These are phyloP conservation scores for Hypsibius dujardini DNA, from an alignment of 1,140 invertebrate species.

Conservation along the genomic window DNA sequence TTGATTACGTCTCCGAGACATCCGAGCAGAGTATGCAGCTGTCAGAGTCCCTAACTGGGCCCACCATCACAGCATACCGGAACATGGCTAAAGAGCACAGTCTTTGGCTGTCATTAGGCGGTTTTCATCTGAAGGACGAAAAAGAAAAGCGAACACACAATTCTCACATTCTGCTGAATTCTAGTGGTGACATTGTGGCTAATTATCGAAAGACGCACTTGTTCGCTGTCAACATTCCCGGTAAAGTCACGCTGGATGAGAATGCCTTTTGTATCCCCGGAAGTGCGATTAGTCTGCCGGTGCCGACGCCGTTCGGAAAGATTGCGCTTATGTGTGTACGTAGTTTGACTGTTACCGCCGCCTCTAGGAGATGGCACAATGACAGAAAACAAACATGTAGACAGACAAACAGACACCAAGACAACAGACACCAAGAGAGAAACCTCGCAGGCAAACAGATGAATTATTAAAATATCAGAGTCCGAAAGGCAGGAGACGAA, in stretches of 20 bases:
- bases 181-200: slow-evolving; percentile 52
- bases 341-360: slow-evolving; percentile 22
- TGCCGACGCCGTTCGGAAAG: slow-evolving; percentile 53
- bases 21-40: slow-evolving; percentile 49
- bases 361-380: neutral
- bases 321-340: slow-evolving; percentile 46
- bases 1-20: slow-evolving; percentile 68
- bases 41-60: slow-evolving; percentile 54
- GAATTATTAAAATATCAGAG: no score
- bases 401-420: no score
- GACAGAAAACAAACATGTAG: no score
- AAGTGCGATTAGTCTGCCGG: slow-evolving; percentile 42
- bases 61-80: slow-evolving; percentile 48
- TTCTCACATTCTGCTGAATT: slow-evolving; percentile 66
- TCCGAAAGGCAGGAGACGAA: no score
- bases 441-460: no score
- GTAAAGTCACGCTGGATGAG: slow-evolving; percentile 46
- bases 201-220: slow-evolving; percentile 75
- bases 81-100: slow-evolving; percentile 49
- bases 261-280: slow-evolving; percentile 52
- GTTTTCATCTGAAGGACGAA: slow-evolving; percentile 58
- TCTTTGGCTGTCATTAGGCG: slow-evolving; percentile 83
- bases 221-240: slow-evolving; percentile 74
- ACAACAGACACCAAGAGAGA: no score
- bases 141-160: slow-evolving; percentile 48